phyloP scores from a whole-genome alignment of 2,888 invertebrate species.

The Trachelus iudaicus region DNA sequence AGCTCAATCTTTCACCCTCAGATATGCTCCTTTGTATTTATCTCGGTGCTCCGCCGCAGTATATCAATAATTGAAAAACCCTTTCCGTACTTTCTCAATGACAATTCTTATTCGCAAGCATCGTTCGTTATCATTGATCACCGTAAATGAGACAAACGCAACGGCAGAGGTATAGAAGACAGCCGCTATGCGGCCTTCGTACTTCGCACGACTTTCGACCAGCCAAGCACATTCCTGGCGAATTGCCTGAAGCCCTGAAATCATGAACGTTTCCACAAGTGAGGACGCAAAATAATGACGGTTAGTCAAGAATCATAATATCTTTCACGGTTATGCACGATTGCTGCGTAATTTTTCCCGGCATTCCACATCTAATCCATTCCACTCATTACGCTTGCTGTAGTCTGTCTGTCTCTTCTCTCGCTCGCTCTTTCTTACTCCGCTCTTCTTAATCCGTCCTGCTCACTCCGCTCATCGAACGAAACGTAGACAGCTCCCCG shows the following conservation, averaged over 20 bases:
- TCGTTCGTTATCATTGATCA: background rate
- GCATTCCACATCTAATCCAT: background rate
- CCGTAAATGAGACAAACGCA: background rate
- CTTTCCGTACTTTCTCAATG: background rate
- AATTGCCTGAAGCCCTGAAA: constrained; percentile 32
- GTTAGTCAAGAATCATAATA: background rate
- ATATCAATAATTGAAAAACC: background rate
- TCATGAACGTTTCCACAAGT: background rate
- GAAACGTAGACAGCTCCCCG: background rate
- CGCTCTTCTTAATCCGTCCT: background rate
- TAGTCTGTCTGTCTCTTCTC: background rate
- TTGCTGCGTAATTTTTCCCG: background rate
- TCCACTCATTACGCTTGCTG: background rate
- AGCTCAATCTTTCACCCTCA: background rate
- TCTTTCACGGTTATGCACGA: background rate
- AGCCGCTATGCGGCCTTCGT: constrained; percentile 18
- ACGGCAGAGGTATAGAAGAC: background rate
- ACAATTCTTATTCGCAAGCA: background rate
- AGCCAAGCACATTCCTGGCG: constrained; percentile 43
- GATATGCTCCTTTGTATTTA: background rate
- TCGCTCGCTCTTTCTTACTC: background rate
- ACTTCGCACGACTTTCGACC: constrained; percentile 21
- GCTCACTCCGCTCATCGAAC: background rate
- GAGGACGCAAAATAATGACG: background rate
- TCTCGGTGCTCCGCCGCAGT: background rate